These are phyloP conservation scores for Platycheirus rosarum DNA, from an alignment of 2,888 invertebrate species.

Conservation along the genomic window DNA sequence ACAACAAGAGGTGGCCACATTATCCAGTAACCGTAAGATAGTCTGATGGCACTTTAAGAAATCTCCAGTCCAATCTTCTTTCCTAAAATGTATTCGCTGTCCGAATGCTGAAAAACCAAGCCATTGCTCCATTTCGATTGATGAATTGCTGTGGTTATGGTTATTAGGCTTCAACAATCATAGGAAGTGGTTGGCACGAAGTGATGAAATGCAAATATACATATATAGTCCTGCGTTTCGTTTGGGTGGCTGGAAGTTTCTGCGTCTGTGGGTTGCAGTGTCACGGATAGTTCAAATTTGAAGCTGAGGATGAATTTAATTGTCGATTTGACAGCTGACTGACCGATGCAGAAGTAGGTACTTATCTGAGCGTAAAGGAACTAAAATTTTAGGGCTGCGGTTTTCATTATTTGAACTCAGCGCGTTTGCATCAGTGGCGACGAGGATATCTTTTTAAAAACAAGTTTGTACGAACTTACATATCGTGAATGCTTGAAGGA, in stretches of 20 bases:
- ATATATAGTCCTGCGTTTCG: neutral
- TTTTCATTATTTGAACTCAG: conserved; percentile 7
- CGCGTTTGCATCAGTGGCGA: too few relatives aligned
- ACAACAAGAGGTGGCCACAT: too few relatives aligned
- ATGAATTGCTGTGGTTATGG: conserved; percentile 40
- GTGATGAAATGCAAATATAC: neutral
- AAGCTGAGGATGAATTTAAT: conserved; percentile 3
- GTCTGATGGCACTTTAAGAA: neutral
- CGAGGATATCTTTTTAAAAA: too few relatives aligned
- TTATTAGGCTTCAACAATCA: conserved; percentile 12
- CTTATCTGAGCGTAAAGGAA: conserved; percentile 32
- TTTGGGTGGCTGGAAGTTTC: neutral
- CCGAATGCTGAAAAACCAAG: conserved; percentile 19
- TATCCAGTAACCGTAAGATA: neutral
- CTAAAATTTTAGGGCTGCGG: neutral
- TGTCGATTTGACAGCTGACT: conserved; percentile 42
- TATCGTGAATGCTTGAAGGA: too few relatives aligned
- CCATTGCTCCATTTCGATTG: conserved; percentile 17
- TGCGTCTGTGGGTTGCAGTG: too few relatives aligned
- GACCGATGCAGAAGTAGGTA: conserved; percentile 12
- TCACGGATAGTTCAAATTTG: too few relatives aligned
- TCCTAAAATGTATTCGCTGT: neutral
- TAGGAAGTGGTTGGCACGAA: conserved; percentile 15
- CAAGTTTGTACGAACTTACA: too few relatives aligned
- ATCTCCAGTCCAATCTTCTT: neutral